Conservation (phyloP, 2,797 vertebrate genomes). For the Nannoperca obscura region DNA sequence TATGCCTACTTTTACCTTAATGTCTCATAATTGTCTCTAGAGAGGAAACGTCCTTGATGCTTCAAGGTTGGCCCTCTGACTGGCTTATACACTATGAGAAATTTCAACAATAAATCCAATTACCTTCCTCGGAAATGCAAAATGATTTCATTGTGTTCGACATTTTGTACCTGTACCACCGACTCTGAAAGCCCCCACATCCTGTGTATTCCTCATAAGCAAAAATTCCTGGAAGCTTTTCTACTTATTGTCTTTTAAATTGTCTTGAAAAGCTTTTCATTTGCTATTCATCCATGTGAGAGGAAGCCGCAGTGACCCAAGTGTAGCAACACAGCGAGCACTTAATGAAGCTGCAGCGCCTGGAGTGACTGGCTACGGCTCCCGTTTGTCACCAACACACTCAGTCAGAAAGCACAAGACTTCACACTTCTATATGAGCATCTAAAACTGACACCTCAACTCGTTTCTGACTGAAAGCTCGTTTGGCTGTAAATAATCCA, state of each 20-base stretch:
- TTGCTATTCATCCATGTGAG: constrained; percentile 49
- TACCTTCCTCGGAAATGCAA: constrained; percentile 44
- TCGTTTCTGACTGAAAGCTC: constrained; percentile 33
- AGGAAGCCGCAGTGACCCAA: constrained; percentile 49
- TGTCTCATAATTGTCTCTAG: constrained; percentile 54
- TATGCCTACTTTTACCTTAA: constrained; percentile 29
- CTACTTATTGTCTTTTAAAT: constrained; percentile 48
- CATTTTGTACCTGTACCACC: constrained; percentile 25
- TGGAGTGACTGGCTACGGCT: constrained; percentile 52
- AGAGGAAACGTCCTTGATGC: constrained; percentile 59
- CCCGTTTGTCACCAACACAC: constrained; percentile 55
- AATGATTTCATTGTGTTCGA: constrained; percentile 63
- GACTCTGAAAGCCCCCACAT: constrained; percentile 8
- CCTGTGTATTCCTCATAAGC: constrained; percentile 15
- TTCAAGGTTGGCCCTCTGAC: constrained; percentile 54
- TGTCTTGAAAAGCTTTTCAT: constrained; percentile 60
- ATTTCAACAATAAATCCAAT: constrained; percentile 69
- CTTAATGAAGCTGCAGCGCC: constrained; percentile 73
- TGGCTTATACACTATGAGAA: constrained; percentile 44
- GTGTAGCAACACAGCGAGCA: constrained; percentile 49
- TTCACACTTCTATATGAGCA: constrained; percentile 44
- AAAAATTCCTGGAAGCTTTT: constrained; percentile 44
- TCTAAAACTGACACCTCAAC: constrained; percentile 34
- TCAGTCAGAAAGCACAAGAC: constrained; percentile 46
- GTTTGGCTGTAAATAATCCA: constrained; percentile 40